phyloP scores from a whole-genome alignment of 1,140 invertebrate species.

The Drosophila biarmipes region DNA sequence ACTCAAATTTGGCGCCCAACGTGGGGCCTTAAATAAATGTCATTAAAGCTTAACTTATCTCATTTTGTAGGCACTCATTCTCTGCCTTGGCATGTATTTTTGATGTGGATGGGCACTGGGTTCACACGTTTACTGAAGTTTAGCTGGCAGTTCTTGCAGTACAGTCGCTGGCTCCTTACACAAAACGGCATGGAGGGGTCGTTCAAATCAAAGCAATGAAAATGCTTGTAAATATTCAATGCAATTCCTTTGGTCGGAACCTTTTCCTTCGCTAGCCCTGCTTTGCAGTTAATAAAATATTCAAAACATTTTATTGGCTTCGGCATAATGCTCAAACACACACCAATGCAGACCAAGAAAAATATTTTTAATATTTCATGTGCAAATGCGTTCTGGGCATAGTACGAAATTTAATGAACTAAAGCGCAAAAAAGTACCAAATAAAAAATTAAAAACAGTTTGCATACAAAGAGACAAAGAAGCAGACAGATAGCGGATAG shows the following conservation, averaged over 20 bases:
- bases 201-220: slow-evolving; percentile 81
- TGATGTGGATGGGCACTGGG: slow-evolving; percentile 29
- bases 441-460: slow-evolving; percentile 8
- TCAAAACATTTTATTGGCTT: slow-evolving; percentile 76
- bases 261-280: slow-evolving; percentile 49
- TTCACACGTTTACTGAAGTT: slow-evolving; percentile 56
- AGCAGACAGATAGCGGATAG: slow-evolving; percentile 21
- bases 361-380: slow-evolving; percentile 81
- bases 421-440: slow-evolving; percentile 5
- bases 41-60: slow-evolving; percentile 5
- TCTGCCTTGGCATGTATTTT: slow-evolving; percentile 12
- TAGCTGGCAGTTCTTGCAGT: slow-evolving; percentile 65
- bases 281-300: slow-evolving; percentile 82
- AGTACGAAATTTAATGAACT: slow-evolving; percentile 33
- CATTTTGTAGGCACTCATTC: slow-evolving; percentile 41
- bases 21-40: background rate
- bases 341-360: slow-evolving; percentile 65
- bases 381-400: slow-evolving; percentile 67
- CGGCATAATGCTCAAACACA: slow-evolving; percentile 60
- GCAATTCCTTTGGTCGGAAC: slow-evolving; percentile 53
- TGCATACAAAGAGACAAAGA: slow-evolving; percentile 7
- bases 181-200: slow-evolving; percentile 45
- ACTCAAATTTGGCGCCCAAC: background rate
- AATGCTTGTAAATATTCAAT: slow-evolving; percentile 83
- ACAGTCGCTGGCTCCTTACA: slow-evolving; percentile 56